Evolutionary conservation across 2,888 invertebrate species (phyloP), one percentile per base, ranked within the genome.

Genomic region (Ennomos fuscantarius): DNA sequence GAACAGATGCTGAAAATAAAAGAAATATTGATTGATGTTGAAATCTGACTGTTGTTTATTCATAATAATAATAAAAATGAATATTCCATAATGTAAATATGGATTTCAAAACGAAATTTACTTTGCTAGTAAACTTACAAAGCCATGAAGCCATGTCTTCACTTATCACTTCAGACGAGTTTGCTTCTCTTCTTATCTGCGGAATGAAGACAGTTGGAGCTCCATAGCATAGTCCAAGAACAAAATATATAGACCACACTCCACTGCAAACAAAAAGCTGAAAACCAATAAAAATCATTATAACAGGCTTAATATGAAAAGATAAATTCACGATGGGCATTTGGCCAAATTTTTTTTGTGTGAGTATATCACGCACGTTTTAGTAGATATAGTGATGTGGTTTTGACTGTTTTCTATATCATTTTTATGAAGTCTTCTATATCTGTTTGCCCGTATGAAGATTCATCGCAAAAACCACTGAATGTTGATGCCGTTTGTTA

Each of bases 191-290:
- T 32, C 72, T 66, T 44, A 76, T 61, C 62, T 75, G 70, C 33
- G 68, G 68, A 41, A 76, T 69, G 35, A 73, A 68, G n/a, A 72
- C 60, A 15, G 65, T 70, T 32, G 69, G 69, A 9, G 66, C 66
- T 8, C 72, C 68, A 33, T 69, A 66, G 56, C 63, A 65, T 13
- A 74, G 59, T 24, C 70, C 69, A 9, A 67, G 52, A 11, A 66
- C 64, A 42, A 72, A 73, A 57, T 70, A 71, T 58, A 73, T 63
- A 8, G 59, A 62, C 64, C 60, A 63, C 24, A 53, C 59, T 11
- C 68, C 63, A 45, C 63, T 66, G 52, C 58, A 62, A 45, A 73
- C 59, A 55, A 71, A 69, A 12, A 70, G 35, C 71, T 70, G 64
- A 35, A 70, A 60, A 58, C 9, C 12, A 43, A 24, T 33, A 36